Conservation (phyloP, 2,113 vertebrate genomes). For the Pomatorhinus ruficollis region DNA sequence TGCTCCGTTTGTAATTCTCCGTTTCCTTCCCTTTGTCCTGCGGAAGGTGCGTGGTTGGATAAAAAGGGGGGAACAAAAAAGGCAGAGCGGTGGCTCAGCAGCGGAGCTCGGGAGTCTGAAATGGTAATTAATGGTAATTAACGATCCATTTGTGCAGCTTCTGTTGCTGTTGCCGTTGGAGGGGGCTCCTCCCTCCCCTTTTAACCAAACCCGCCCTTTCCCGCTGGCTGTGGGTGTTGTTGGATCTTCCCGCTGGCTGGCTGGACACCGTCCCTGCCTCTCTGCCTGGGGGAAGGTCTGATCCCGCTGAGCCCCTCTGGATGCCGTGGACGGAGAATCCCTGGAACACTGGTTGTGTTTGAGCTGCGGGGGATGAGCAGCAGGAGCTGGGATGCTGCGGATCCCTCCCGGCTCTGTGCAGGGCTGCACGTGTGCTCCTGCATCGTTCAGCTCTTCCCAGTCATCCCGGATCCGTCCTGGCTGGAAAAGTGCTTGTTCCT, state of each 20-base stretch:
- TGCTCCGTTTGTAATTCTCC: background rate
- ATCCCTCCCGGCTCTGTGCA: background rate
- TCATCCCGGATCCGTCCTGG: background rate
- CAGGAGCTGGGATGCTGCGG: background rate
- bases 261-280: background rate
- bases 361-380: background rate
- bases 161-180: background rate
- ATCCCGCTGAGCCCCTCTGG: background rate
- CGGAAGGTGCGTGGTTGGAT: background rate
- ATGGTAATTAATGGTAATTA: conserved; percentile 25
- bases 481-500: background rate
- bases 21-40: conserved; percentile 27
- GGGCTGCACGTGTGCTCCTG: background rate
- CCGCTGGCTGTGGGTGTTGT: background rate
- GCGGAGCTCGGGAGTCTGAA: background rate
- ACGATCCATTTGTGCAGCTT: background rate
- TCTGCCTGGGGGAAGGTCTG: background rate
- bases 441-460: background rate
- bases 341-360: accelerated
- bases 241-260: background rate
- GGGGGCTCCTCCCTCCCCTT: conserved; percentile 6
- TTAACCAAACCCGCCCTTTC: background rate
- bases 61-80: background rate
- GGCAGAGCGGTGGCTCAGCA: background rate
- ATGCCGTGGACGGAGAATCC: accelerated